Evolutionary conservation across 1,140 invertebrate species (phyloP).

Genomic region (Zophobas morio): DNA sequence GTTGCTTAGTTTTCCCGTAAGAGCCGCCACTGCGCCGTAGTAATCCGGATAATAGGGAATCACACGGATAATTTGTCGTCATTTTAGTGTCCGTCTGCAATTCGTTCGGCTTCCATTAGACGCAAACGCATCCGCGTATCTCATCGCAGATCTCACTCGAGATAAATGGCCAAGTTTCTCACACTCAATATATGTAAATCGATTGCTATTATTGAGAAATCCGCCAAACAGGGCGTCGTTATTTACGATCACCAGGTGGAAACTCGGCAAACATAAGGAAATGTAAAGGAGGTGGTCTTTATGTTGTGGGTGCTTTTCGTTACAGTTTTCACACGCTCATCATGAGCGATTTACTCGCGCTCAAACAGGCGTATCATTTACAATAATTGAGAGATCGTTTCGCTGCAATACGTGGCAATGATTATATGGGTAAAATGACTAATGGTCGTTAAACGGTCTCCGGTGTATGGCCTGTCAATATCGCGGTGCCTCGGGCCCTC

Average conservation of each 20-base stretch:
- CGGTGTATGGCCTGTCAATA: constrained; percentile 52
- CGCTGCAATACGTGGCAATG: constrained; percentile 54
- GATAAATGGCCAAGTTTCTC: constrained; percentile 28
- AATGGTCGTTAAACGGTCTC: constrained; percentile 55
- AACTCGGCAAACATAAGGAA: background rate
- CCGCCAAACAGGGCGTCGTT: background rate
- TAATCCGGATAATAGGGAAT: too few relatives aligned
- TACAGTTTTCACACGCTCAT: constrained; percentile 45
- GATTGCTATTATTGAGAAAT: constrained; percentile 28
- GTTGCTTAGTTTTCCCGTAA: too few relatives aligned
- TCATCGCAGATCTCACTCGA: constrained; percentile 19
- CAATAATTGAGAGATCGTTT: constrained; percentile 56
- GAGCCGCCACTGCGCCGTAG: too few relatives aligned
- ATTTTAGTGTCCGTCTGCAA: background rate
- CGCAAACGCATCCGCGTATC: constrained; percentile 1
- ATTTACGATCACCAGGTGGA: constrained; percentile 13
- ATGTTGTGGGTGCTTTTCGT: constrained; percentile 6
- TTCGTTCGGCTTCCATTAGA: constrained; percentile 5
- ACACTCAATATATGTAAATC: constrained; percentile 20
- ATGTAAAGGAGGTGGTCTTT: background rate
- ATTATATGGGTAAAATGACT: constrained; percentile 58
- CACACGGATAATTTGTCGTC: too few relatives aligned
- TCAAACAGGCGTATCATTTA: constrained; percentile 52
- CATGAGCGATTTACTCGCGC: constrained; percentile 28
- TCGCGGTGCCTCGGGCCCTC: constrained; percentile 46